Percentiles rank a stretch among this genome's conserved stretches.
phyloP scores from a whole-genome alignment of 1,140 invertebrate species.

The Liolophura sinensis region DNA sequence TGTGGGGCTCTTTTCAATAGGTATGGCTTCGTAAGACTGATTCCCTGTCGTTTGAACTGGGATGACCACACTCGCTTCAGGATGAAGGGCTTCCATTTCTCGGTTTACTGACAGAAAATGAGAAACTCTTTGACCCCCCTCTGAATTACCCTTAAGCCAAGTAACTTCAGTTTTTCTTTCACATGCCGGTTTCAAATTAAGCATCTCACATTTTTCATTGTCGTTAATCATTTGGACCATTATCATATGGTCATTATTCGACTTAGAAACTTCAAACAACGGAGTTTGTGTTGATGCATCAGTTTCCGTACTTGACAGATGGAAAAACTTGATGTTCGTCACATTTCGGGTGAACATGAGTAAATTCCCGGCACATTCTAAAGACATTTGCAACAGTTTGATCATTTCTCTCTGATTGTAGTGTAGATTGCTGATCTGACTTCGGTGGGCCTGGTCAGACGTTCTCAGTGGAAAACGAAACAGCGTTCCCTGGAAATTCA shows the following conservation, averaged over 20 bases:
- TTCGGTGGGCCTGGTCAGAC: conserved; percentile 33
- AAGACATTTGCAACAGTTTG: conserved; percentile 36
- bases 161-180: background rate
- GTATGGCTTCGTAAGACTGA: background rate
- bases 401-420: conserved; percentile 41
- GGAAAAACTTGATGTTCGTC: conserved; percentile 36
- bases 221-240: conserved; percentile 2
- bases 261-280: conserved; percentile 15
- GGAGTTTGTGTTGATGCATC: conserved; percentile 6
- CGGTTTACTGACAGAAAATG: conserved; percentile 17
- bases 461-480: conserved; percentile 46
- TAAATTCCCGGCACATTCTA: conserved; percentile 33
- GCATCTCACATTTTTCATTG: background rate
- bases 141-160: background rate
- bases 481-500: conserved; percentile 38
- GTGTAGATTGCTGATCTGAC: conserved; percentile 36
- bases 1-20: conserved; percentile 1
- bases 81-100: conserved; percentile 15
- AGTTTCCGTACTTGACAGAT: conserved; percentile 20
- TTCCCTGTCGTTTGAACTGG: conserved; percentile 7
- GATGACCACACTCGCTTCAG: conserved; percentile 26
- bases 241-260: background rate
- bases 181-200: background rate
- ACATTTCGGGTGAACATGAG: conserved; percentile 54
- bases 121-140: conserved; percentile 16